Conservation (phyloP, 2,113 vertebrate genomes). For the Astur gentilis region DNA sequence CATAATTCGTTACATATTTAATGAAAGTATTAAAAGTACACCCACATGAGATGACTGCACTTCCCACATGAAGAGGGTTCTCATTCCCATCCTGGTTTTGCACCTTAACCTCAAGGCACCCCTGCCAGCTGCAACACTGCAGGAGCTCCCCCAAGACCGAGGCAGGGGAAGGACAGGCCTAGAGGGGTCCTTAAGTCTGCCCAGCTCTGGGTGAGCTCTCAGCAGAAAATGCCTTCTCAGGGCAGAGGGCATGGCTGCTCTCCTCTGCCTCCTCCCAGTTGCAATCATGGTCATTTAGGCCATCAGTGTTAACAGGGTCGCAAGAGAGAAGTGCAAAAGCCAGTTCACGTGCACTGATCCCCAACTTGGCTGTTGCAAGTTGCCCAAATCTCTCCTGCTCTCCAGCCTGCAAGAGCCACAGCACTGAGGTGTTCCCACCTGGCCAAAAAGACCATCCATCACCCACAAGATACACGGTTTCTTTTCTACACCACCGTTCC, state of each 20-base stretch:
- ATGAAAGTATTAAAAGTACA: fast-evolving
- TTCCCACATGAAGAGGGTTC: fast-evolving
- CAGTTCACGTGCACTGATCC: fast-evolving
- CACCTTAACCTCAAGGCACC: not conserved
- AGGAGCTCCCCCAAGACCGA: not conserved
- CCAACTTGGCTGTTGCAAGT: not conserved
- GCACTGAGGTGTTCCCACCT: not conserved
- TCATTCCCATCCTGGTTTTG: not conserved
- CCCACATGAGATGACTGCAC: fast-evolving
- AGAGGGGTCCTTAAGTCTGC: not conserved
- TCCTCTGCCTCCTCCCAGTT: not conserved
- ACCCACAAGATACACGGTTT: no score
- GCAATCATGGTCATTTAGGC: fast-evolving
- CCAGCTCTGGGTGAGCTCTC: not conserved
- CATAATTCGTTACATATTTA: fast-evolving
- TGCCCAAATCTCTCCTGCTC: not conserved
- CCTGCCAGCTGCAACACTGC: not conserved
- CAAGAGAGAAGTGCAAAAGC: not conserved
- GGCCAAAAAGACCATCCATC: not conserved
- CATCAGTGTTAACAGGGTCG: not conserved
- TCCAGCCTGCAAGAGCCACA: not conserved
- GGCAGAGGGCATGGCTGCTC: not conserved
- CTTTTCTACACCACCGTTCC: not conserved
- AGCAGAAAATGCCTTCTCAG: not conserved
- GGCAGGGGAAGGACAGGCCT: not conserved